Percentiles rank a stretch among this genome's conserved stretches.
Conservation (phyloP, 1,140 invertebrate species). For the Rhopalosiphum maidis region DNA sequence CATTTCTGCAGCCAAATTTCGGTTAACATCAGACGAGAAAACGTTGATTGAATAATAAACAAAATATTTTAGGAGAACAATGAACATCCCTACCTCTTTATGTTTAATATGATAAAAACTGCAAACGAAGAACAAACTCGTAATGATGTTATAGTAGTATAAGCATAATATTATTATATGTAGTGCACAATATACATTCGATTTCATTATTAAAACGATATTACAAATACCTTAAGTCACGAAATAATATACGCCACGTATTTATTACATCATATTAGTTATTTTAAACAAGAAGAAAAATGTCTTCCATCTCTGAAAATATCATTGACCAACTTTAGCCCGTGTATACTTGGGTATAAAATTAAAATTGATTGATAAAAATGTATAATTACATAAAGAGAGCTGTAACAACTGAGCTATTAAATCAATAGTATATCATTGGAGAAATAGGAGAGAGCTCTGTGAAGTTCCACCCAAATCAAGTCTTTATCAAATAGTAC, state of each 20-base stretch:
- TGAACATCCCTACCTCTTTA: not conserved
- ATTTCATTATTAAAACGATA: not conserved
- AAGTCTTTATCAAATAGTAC: not conserved
- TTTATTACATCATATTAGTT: not conserved
- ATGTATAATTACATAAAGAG: not conserved
- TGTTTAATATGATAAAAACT: not conserved
- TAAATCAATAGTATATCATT: not conserved
- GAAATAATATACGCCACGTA: not conserved
- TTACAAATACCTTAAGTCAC: not conserved
- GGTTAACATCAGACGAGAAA: conserved; percentile 7
- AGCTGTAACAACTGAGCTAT: not conserved
- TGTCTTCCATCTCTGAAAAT: not conserved
- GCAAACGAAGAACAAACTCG: not conserved
- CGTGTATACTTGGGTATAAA: not conserved
- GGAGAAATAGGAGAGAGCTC: not conserved
- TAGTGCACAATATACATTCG: not conserved
- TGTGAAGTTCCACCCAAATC: not conserved
- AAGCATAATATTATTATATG: not conserved
- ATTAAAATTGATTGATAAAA: not conserved
- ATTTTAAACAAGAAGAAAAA: not conserved
- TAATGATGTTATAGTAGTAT: not conserved
- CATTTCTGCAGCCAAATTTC: conserved; percentile 24
- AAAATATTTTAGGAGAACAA: not conserved
- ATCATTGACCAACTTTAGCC: not conserved
- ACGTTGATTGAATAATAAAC: conserved; percentile 29